These are phyloP conservation scores for Agrochola macilenta DNA, from an alignment of 2,888 invertebrate species.

Conservation along the genomic window DNA sequence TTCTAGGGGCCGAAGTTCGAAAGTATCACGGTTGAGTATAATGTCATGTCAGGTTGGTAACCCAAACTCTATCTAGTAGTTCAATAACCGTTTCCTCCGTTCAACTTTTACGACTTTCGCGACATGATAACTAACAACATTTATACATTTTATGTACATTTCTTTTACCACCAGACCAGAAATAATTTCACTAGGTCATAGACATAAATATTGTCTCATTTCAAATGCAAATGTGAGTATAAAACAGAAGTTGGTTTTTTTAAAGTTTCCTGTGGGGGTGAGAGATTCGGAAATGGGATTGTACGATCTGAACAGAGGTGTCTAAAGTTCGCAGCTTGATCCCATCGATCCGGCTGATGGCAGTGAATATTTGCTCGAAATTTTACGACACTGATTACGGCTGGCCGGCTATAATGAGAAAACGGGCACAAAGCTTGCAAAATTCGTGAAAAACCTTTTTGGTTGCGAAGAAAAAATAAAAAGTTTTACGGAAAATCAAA, in stretches of 20 bases:
- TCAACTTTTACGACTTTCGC: constrained; percentile 50
- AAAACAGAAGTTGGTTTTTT: constrained; percentile 60
- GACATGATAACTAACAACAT: constrained; percentile 43
- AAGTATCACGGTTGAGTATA: constrained; percentile 7
- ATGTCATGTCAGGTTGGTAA: constrained; percentile 25
- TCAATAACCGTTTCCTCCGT: constrained; percentile 55
- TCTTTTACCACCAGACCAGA: constrained; percentile 29
- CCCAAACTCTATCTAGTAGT: constrained; percentile 50
- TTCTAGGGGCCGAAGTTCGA: background rate
- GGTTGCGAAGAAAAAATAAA: constrained; percentile 48
- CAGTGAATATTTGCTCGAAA: constrained; percentile 67
- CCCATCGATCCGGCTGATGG: constrained; percentile 60
- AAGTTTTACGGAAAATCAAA: constrained; percentile 39
- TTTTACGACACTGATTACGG: constrained; percentile 64
- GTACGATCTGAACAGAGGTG: constrained; percentile 64
- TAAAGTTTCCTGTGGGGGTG: constrained; percentile 62
- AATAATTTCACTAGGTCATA: constrained; percentile 49
- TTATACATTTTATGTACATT: constrained; percentile 29
- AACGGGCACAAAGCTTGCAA: constrained; percentile 51
- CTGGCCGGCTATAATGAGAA: constrained; percentile 56
- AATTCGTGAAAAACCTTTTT: constrained; percentile 56
- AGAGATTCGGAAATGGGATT: constrained; percentile 71
- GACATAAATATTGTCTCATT: constrained; percentile 53
- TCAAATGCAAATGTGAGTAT: constrained; percentile 56
- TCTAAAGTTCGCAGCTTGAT: constrained; percentile 65